A percentile compares a stretch with the other conserved stretches of the same genome.
These are phyloP conservation scores for Apostichopus leukothele DNA, from an alignment of 53 echinoderm and acorn worm species.

Conservation along the genomic window DNA sequence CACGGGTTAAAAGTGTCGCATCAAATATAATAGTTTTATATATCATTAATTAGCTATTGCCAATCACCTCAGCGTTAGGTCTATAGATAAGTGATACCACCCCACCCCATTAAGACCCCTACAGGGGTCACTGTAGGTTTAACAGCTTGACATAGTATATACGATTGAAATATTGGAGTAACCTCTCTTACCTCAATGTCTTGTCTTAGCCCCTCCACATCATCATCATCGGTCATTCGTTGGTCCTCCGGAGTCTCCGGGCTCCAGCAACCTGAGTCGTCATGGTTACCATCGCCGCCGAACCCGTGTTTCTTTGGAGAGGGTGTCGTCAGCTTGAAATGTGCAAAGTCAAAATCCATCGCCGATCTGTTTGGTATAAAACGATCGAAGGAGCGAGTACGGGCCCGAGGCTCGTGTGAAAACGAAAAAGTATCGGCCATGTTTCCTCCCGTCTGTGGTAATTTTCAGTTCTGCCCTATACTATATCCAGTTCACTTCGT, in stretches of 20 bases:
- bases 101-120: too few relatives aligned
- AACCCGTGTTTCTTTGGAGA: neutral
- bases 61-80: too few relatives aligned
- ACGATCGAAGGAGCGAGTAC: conserved; percentile 50
- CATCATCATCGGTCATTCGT: neutral
- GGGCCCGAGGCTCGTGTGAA: neutral
- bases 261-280: conserved; percentile 12
- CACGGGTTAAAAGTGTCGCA: too few relatives aligned
- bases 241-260: neutral
- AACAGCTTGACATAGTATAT: too few relatives aligned
- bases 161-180: too few relatives aligned
- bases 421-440: conserved; percentile 16
- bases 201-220: neutral
- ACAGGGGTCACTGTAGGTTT: too few relatives aligned
- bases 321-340: conserved; percentile 35
- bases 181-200: neutral
- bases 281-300: neutral
- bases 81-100: too few relatives aligned
- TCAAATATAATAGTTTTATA: too few relatives aligned
- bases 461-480: too few relatives aligned
- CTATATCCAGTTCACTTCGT: too few relatives aligned
- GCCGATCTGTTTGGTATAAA: conserved; percentile 55
- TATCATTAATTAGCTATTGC: too few relatives aligned
- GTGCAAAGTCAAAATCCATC: conserved; percentile 46
- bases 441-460: neutral